Evolutionary conservation across 2,797 vertebrate genomes (phyloP).

Genomic region (Ammospiza maritima): DNA sequence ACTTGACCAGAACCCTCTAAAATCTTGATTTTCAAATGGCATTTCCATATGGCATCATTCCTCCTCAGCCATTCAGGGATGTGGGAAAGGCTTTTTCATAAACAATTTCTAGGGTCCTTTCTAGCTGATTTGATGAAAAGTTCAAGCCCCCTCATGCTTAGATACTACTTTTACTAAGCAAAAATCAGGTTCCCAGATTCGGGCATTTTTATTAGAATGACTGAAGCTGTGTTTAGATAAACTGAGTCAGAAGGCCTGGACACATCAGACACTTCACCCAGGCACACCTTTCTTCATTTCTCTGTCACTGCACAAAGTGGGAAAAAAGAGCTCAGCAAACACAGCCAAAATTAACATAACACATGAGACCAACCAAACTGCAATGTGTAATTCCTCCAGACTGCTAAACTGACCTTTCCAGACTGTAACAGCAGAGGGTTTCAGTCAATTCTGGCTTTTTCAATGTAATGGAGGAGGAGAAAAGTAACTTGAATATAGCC

Average conservation of each 20-base stretch:
- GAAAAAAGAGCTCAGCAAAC: neutral
- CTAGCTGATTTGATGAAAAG: neutral
- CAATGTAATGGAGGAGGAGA: rapidly evolving
- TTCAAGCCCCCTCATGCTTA: neutral
- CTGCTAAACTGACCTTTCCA: neutral
- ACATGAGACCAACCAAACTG: neutral
- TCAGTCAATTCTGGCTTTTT: neutral
- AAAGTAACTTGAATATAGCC: neutral
- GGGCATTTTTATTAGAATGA: neutral
- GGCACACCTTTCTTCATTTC: neutral
- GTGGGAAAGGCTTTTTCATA: neutral
- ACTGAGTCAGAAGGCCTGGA: neutral
- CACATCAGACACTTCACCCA: neutral
- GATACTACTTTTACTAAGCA: neutral
- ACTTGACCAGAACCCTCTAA: neutral
- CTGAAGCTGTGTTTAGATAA: neutral
- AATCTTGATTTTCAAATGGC: rapidly evolving
- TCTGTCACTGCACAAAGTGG: neutral
- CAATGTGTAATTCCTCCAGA: neutral
- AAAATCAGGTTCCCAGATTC: neutral
- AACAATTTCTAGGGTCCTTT: neutral
- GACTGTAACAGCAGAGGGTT: neutral
- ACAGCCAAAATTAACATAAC: neutral
- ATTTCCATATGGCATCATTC: neutral
- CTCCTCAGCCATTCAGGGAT: neutral